Evolutionary conservation across 2,888 invertebrate species (phyloP).

Genomic region (Ferdinandea cuprea): DNA sequence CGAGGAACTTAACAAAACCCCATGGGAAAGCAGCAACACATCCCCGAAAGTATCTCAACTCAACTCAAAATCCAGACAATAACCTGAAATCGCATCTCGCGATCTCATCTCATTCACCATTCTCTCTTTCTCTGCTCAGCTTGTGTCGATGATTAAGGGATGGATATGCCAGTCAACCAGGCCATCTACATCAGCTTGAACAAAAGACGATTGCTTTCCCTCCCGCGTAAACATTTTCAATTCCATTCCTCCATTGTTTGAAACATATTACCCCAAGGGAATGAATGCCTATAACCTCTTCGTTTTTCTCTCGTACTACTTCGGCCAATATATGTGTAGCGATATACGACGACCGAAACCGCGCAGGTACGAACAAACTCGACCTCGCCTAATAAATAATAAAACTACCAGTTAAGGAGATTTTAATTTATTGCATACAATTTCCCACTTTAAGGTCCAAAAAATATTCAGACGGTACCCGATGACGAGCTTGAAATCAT

Average conservation of each 20-base stretch:
- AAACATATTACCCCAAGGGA: slow-evolving; percentile 57
- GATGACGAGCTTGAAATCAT: slow-evolving; percentile 36
- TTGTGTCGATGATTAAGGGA: slow-evolving; percentile 52
- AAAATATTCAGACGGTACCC: not conserved
- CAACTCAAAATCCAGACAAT: slow-evolving; percentile 60
- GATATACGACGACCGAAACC: not conserved
- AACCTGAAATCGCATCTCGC: slow-evolving; percentile 56
- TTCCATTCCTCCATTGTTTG: slow-evolving; percentile 53
- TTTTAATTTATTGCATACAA: slow-evolving; percentile 81
- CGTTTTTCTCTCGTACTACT: slow-evolving; percentile 3
- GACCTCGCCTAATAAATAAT: slow-evolving; percentile 59
- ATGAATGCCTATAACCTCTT: slow-evolving; percentile 5
- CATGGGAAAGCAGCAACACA: slow-evolving; percentile 41
- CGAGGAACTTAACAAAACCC: slow-evolving; percentile 46
- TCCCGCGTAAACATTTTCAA: slow-evolving; percentile 50
- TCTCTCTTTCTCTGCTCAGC: slow-evolving; percentile 19
- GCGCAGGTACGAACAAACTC: not conserved
- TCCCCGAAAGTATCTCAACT: slow-evolving; percentile 37
- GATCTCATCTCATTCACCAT: slow-evolving; percentile 47
- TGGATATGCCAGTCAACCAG: slow-evolving; percentile 19
- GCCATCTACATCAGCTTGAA: slow-evolving; percentile 10
- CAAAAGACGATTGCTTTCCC: slow-evolving; percentile 53
- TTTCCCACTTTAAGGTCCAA: slow-evolving; percentile 3
- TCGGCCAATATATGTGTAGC: not conserved
- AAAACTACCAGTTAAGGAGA: slow-evolving; percentile 80